These are phyloP conservation scores for Orthosia gothica DNA, from an alignment of 2,888 invertebrate genomes.

Conservation along the genomic window DNA sequence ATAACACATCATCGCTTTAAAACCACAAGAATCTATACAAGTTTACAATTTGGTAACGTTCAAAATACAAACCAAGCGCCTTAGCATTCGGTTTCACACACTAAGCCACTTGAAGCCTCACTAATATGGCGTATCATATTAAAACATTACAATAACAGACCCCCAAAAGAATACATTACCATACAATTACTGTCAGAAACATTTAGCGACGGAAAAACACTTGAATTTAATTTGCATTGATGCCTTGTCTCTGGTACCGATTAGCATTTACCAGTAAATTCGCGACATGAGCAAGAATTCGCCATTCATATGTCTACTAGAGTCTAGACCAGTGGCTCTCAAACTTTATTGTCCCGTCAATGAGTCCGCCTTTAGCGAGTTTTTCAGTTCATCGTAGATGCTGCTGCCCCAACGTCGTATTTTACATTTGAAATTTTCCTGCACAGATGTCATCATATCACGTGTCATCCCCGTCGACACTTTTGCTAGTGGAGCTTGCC, in stretches of 20 bases:
- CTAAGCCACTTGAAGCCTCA: constrained; percentile 7
- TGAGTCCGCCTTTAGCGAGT: too few relatives aligned
- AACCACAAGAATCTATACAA: constrained; percentile 26
- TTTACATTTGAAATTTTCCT: too few relatives aligned
- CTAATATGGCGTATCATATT: constrained; percentile 29
- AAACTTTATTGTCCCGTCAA: constrained; percentile 1
- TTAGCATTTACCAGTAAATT: constrained; percentile 38
- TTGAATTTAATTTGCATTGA: constrained; percentile 46
- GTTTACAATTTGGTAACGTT: constrained; percentile 13
- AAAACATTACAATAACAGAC: constrained; percentile 35
- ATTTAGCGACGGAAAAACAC: constrained; percentile 33
- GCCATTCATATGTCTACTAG: constrained; percentile 43
- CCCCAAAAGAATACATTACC: constrained; percentile 45
- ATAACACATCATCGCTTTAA: neutral
- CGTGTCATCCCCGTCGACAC: too few relatives aligned
- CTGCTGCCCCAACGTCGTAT: too few relatives aligned
- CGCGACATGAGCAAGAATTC: constrained; percentile 25
- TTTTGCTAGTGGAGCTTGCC: too few relatives aligned
- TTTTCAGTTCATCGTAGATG: too few relatives aligned
- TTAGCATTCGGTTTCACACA: constrained; percentile 3
- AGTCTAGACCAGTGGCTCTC: neutral
- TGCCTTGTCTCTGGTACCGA: constrained; percentile 33
- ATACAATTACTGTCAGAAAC: constrained; percentile 52
- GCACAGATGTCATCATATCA: too few relatives aligned
- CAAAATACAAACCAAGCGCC: constrained; percentile 1